Evolutionary conservation across 1,140 invertebrate genomes (phyloP).

Genomic region (Belonocnema kinseyi): DNA sequence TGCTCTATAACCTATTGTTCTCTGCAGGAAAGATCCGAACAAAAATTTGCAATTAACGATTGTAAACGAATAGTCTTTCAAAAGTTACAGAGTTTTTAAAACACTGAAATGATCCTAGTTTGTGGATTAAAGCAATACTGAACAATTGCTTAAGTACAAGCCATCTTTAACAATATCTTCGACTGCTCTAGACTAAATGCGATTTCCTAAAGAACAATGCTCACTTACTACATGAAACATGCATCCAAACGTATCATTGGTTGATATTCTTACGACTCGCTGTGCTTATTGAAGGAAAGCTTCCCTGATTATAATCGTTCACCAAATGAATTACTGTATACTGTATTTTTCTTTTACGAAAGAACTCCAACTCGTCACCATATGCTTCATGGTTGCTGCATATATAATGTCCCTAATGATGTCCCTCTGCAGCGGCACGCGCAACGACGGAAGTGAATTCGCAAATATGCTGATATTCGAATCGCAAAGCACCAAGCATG

Average conservation of each 20-base stretch:
- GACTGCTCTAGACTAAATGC: not conserved
- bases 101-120: not conserved
- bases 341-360: constrained; percentile 43
- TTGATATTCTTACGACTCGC: not conserved
- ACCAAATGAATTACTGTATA: not conserved
- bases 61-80: too few species aligned
- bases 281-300: not conserved
- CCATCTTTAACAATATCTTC: too few species aligned
- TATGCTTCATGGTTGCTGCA: constrained; percentile 49
- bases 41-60: too few species aligned
- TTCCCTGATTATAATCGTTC: not conserved
- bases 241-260: too few species aligned
- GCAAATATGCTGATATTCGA: constrained; percentile 48
- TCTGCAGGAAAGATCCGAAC: too few species aligned
- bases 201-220: not conserved
- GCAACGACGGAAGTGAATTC: constrained; percentile 52
- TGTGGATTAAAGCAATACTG: not conserved
- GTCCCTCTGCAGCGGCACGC: constrained; percentile 33
- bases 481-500: constrained; percentile 52
- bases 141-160: not conserved
- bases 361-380: constrained; percentile 52
- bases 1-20: too few species aligned
- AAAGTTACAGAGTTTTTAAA: not conserved
- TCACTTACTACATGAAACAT: not conserved
- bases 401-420: constrained; percentile 49